Evolutionary conservation across 1,140 invertebrate species (phyloP), one percentile per base, ranked within the genome.

Genomic region (Drosophila kepulauana): DNA sequence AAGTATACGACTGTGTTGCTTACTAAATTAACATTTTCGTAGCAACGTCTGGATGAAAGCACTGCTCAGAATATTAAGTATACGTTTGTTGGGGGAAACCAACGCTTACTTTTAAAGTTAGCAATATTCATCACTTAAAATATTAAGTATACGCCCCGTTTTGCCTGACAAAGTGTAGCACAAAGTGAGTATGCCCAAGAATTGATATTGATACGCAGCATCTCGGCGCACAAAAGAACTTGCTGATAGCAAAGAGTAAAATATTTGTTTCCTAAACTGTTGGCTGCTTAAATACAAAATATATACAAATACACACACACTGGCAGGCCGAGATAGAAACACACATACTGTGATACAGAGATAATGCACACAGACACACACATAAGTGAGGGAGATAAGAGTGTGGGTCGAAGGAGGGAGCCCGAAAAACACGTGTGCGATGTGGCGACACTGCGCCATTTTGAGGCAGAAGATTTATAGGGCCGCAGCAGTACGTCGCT

Each of bases 401-500:
- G 48, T 49, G 16, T 54, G 51, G 33, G 51, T 0, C 41, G 41
- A 13, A 15, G 13, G 51, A 10, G 11, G 30, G 30, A 30, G 15
- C 54, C 16, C 15, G 5, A 33, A 61, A 67, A 38, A 74, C 58
- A 84, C 81, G 81, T 84, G 81, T 54, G 59, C 41, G 49, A 54
- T 62, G 54, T 57, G 54, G 54, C 46, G 56, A 69, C 54, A 45
- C 81, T 82, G 80, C 81, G 80, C 79, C 81, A 82, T 79, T 82
- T 82, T 82, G 76, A 67, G 62, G 71, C 46, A 75, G 45, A 82
- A 82, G 81, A 82, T 82, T 82, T 82, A 82, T 82, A 82, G 79
- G 80, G 80, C 80, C 81, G 81, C 80, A 82, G 76, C 75, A 76
- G 74, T 35, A 54, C 15, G 45, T 46, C 45, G 45, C 15, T 11